phyloP scores from a whole-genome alignment of 2,888 invertebrate species.

The Allacma fusca region DNA sequence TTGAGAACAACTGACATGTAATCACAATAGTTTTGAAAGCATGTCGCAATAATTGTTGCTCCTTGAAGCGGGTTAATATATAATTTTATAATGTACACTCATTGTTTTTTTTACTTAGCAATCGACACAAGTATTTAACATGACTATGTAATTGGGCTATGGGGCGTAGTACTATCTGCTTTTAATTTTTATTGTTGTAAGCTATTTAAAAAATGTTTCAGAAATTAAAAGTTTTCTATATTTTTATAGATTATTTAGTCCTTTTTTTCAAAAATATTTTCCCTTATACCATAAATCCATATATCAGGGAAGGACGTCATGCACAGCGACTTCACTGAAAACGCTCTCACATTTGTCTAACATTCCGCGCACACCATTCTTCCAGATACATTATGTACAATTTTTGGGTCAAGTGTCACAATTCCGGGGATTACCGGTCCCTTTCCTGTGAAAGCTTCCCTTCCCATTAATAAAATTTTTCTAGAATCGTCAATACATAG shows the following conservation, averaged over 20 bases:
- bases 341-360: slow-evolving; percentile 9
- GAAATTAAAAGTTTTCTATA: not conserved
- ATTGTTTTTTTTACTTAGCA: not conserved
- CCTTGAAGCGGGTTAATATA: not conserved
- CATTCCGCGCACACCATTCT: not conserved
- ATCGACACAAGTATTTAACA: not conserved
- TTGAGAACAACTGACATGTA: slow-evolving; percentile 5
- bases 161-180: no score
- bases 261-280: slow-evolving; percentile 14
- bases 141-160: no score
- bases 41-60: not conserved
- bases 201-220: not conserved
- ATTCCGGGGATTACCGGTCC: not conserved
- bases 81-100: slow-evolving; percentile 3
- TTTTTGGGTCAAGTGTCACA: not conserved
- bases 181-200: no score
- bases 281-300: slow-evolving; percentile 12
- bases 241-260: slow-evolving; percentile 6
- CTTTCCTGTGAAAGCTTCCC: not conserved
- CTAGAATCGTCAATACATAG: not conserved
- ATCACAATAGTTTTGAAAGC: slow-evolving; percentile 26
- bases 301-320: slow-evolving; percentile 18
- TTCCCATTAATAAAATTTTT: not conserved
- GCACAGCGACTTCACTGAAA: slow-evolving; percentile 26
- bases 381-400: not conserved